Percentiles rank a stretch among this genome's conserved stretches.
Evolutionary conservation across 2,888 invertebrate genomes (phyloP).

Genomic region (Metellina segmentata): DNA sequence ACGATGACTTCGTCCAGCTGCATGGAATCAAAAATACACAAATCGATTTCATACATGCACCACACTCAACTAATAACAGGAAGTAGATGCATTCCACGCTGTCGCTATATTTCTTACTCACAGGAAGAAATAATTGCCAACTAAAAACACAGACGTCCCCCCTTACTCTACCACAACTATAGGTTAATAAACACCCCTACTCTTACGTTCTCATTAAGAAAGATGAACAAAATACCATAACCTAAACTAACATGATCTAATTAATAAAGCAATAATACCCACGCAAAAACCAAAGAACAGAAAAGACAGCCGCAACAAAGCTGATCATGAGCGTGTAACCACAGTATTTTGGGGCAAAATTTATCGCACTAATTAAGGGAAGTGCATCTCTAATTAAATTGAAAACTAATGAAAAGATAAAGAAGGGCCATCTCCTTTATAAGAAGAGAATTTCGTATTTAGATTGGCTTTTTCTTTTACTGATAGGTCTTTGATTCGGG

Average conservation of each 20-base stretch:
- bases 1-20: too few relatives aligned
- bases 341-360: conserved; percentile 13
- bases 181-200: too few relatives aligned
- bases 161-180: too few relatives aligned
- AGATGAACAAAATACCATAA: too few relatives aligned
- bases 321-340: background rate
- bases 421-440: background rate
- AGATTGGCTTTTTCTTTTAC: conserved; percentile 28
- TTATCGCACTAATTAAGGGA: conserved; percentile 48
- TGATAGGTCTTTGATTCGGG: conserved; percentile 12
- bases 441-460: conserved; percentile 15
- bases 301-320: conserved; percentile 9
- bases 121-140: too few relatives aligned
- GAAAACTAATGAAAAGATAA: conserved; percentile 57
- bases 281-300: background rate
- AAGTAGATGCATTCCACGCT: too few relatives aligned
- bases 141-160: too few relatives aligned
- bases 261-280: background rate
- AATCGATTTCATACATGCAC: too few relatives aligned
- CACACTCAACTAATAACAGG: too few relatives aligned
- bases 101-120: too few relatives aligned
- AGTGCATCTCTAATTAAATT: conserved; percentile 55
- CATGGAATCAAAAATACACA: too few relatives aligned
- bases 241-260: background rate
- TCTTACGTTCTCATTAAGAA: too few relatives aligned